Evolutionary conservation across 2,888 invertebrate species (phyloP), one percentile per base, ranked within the genome.

Genomic region (Caenorhabditis sp.): DNA sequence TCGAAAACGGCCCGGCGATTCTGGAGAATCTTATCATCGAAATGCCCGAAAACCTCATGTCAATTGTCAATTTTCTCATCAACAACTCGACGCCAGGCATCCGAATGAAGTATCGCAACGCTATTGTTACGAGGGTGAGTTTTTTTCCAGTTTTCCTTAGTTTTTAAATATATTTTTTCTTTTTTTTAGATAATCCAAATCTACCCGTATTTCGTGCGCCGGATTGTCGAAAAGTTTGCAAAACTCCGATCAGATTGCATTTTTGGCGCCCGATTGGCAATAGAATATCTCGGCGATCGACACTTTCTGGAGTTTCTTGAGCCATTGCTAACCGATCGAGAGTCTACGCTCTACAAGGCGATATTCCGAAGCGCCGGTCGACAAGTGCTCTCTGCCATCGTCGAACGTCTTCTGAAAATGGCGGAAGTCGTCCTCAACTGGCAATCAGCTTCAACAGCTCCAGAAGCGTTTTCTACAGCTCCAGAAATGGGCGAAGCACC

Each of bases 231-330:
- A 20, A 76, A 62, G 26, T 58, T 76, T 4, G n/a, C 56, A 0
- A 65, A 55, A 24, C 32, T 20, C 6, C 58, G 81, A 18, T 35
- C 50, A 22, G 81, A 81, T 62, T 64, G 60, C 50, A 50, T 50
- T 18, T 65, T 62, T 9, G 76, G 65, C 0, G 55, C 70, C 22
- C 55, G 64, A 51, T 15, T 81, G 8, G 81, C 81, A 47, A 37
- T 71, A 0, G 50, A 77, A n/a, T 50, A 61, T 58, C 50, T 77
- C 13, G 32, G 13, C 11, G 71, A 82, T 56, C 58, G 24, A 5
- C 56, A 71, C 24, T 82, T 82, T 68, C 22, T 82, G n/a, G 62
- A 77, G 40, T 82, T 72, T n/a, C 8, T 77, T 11, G 77, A 77
- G 44, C 71, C 77, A 15, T 20, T 62, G 50, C 20, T 82, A 20